phyloP scores from a whole-genome alignment of 2,888 invertebrate species.

The Agrotis ipsilon region DNA sequence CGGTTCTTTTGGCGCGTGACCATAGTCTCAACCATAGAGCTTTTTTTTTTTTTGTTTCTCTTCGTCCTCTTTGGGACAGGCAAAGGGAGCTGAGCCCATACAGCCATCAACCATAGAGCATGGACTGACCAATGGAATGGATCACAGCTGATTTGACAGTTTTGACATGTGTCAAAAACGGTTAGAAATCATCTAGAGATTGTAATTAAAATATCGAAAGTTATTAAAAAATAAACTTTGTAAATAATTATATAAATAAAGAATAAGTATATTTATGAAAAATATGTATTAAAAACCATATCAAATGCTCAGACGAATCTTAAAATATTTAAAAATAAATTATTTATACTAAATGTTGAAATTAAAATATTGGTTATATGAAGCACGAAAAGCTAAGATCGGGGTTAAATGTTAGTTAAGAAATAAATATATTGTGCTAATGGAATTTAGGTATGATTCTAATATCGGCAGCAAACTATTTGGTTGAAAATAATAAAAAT shows the following conservation, averaged over 20 bases:
- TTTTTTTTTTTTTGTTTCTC: too few species aligned
- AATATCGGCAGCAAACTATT: not conserved
- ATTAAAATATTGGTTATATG: not conserved
- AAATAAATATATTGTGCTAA: not conserved
- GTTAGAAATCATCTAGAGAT: not conserved
- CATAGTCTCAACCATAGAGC: not conserved
- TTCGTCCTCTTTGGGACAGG: too few species aligned
- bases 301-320: constrained; percentile 11
- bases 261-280: constrained; percentile 8
- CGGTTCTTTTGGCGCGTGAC: not conserved
- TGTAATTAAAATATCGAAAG: not conserved
- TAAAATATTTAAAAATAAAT: not conserved
- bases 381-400: constrained; percentile 2
- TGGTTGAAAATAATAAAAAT: not conserved
- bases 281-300: constrained; percentile 2
- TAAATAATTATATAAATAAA: constrained; percentile 13
- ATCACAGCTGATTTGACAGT: not conserved
- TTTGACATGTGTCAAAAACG: not conserved
- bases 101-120: too few species aligned
- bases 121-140: too few species aligned
- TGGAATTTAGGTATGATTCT: too few species aligned
- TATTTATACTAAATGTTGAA: not conserved
- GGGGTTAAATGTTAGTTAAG: not conserved
- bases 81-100: too few species aligned
- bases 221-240: constrained; percentile 2